These are phyloP conservation scores for Liodrosophila aerea DNA, from an alignment of 2,888 invertebrate genomes.

Conservation along the genomic window DNA sequence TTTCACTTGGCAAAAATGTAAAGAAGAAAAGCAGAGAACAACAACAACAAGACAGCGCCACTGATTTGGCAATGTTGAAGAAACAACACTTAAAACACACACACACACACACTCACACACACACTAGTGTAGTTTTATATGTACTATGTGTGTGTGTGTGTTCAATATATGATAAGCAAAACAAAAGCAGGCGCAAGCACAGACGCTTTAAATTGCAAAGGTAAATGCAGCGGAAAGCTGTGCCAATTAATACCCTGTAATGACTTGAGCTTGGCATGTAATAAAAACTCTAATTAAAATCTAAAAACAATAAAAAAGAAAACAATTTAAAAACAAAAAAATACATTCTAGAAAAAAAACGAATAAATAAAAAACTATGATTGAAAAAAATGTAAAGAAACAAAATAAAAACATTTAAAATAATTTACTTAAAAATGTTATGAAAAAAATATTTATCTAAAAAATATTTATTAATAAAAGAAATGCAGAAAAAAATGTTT, in stretches of 20 bases:
- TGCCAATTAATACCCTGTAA: slow-evolving; percentile 20
- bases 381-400: too few relatives aligned
- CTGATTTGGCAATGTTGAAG: slow-evolving; percentile 63
- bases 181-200: slow-evolving; percentile 42
- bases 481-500: too few relatives aligned
- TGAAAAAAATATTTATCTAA: too few relatives aligned
- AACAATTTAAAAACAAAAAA: too few relatives aligned
- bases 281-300: too few relatives aligned
- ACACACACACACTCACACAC: slow-evolving; percentile 13
- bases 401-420: too few relatives aligned
- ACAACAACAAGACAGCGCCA: slow-evolving; percentile 29
- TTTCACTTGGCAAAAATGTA: slow-evolving; percentile 59
- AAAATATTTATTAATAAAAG: too few relatives aligned
- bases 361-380: too few relatives aligned
- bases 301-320: too few relatives aligned
- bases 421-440: too few relatives aligned
- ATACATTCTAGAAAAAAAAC: too few relatives aligned
- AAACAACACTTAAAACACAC: slow-evolving; percentile 23
- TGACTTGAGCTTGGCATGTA: background rate
- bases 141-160: slow-evolving; percentile 25
- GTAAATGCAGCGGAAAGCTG: slow-evolving; percentile 6
- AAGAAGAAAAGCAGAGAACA: slow-evolving; percentile 18
- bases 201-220: slow-evolving; percentile 34
- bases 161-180: slow-evolving; percentile 61
- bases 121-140: slow-evolving; percentile 8